These are phyloP conservation scores for Pempheris klunzingeri DNA, from an alignment of 2,797 vertebrate species.

Conservation along the genomic window DNA sequence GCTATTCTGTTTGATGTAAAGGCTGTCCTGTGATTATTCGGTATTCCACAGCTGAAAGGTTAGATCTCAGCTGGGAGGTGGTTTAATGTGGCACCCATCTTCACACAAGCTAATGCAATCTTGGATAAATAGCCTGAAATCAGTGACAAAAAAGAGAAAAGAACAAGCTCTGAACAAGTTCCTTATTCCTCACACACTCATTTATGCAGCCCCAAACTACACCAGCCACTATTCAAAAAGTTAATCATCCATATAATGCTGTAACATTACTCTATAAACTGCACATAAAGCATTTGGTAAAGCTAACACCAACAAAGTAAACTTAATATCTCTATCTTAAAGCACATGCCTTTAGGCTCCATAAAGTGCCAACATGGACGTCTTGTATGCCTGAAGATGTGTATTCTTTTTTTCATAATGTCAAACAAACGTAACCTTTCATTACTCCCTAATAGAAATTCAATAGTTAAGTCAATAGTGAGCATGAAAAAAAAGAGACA, in stretches of 20 bases:
- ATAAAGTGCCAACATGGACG: background rate
- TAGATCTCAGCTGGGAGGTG: slow-evolving; percentile 32
- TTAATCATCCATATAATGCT: background rate
- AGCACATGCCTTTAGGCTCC: background rate
- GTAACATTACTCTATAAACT: background rate
- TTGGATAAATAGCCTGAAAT: slow-evolving; percentile 17
- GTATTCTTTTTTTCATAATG: background rate
- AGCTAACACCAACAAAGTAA: background rate
- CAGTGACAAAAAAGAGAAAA: slow-evolving; percentile 5
- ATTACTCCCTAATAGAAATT: no score
- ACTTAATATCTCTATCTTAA: background rate
- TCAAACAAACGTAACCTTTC: background rate
- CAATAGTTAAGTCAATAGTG: no score
- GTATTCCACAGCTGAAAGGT: slow-evolving; percentile 41
- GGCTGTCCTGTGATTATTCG: slow-evolving; percentile 31
- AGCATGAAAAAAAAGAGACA: no score
- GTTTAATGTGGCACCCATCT: slow-evolving; percentile 42
- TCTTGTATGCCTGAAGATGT: background rate
- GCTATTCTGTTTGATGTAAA: slow-evolving; percentile 40
- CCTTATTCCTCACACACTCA: background rate
- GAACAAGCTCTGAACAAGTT: background rate
- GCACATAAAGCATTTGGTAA: background rate
- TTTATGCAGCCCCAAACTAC: background rate
- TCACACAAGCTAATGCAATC: slow-evolving; percentile 5
- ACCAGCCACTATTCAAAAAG: background rate